These are phyloP conservation scores for Avahi laniger DNA, from an alignment of 2,797 vertebrate genomes.

Conservation along the genomic window DNA sequence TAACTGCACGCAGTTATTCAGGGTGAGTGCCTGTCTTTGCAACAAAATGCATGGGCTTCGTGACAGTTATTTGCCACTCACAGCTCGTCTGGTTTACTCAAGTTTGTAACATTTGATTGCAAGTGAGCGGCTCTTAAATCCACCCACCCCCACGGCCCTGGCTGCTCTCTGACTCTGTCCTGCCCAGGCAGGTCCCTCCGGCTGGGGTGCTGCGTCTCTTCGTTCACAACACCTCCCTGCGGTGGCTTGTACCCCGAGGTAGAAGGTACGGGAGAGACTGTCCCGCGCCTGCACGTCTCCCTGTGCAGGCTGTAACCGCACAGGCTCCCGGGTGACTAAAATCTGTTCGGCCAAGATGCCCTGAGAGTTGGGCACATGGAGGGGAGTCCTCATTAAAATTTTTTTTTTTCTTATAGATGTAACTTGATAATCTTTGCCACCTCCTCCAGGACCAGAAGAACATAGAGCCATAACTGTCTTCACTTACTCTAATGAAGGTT, in stretches of 20 bases:
- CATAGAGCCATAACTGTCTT: background rate
- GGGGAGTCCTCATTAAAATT: background rate
- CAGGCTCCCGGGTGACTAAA: background rate
- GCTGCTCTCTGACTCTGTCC: background rate
- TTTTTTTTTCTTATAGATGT: background rate
- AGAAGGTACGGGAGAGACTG: background rate
- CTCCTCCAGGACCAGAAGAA: background rate
- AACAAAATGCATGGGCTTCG: background rate
- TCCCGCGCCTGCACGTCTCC: background rate
- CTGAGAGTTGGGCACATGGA: background rate
- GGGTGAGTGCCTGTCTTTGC: background rate
- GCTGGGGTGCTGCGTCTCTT: background rate
- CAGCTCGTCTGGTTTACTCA: background rate
- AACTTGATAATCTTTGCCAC: background rate
- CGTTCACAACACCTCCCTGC: background rate
- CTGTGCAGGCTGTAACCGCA: background rate
- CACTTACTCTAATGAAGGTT: conserved; percentile 71
- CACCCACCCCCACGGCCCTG: background rate
- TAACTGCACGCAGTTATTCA: background rate
- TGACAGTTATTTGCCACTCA: background rate
- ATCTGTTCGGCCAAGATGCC: background rate
- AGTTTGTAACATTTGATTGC: background rate
- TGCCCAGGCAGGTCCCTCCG: background rate
- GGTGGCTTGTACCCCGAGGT: background rate
- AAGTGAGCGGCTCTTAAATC: background rate